Percentiles rank a stretch among this genome's conserved stretches.
Conservation (phyloP, 1,140 invertebrate species). For the Lerema accius region DNA sequence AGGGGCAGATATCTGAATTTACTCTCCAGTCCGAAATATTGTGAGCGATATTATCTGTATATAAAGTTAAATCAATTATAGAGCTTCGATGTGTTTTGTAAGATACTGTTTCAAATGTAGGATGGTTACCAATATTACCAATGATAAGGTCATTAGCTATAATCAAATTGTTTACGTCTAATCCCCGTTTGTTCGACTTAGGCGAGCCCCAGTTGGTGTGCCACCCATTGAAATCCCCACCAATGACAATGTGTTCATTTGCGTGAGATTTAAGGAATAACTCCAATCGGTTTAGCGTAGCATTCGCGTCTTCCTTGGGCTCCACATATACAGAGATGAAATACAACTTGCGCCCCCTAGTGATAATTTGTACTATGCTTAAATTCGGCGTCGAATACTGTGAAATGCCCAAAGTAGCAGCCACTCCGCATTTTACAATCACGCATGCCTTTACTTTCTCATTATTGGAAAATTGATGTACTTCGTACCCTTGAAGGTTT, state of each 20-base stretch:
- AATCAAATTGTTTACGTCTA: no score
- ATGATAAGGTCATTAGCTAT: not conserved
- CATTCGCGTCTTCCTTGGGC: not conserved
- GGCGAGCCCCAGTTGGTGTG: not conserved
- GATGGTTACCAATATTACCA: not conserved
- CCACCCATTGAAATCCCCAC: not conserved
- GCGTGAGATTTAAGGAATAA: not conserved
- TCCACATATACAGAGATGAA: not conserved
- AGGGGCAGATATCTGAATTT: not conserved
- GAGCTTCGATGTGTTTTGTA: not conserved
- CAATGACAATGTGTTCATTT: not conserved
- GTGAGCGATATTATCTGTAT: not conserved
- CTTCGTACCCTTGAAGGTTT: not conserved
- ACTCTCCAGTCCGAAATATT: not conserved
- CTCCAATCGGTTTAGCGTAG: not conserved
- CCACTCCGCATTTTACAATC: not conserved
- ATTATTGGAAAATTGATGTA: not conserved
- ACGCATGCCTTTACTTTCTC: slow-evolving; percentile 10
- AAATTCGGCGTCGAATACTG: not conserved
- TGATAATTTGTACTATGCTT: not conserved
- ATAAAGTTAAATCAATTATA: no score
- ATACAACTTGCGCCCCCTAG: not conserved
- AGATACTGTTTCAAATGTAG: not conserved
- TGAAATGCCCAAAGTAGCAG: slow-evolving; percentile 6
- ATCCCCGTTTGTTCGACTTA: slow-evolving; percentile 4